Evolutionary conservation across 2,888 invertebrate genomes (phyloP), one percentile per base, ranked within the genome.

Genomic region (Tuberolachnus salignus): DNA sequence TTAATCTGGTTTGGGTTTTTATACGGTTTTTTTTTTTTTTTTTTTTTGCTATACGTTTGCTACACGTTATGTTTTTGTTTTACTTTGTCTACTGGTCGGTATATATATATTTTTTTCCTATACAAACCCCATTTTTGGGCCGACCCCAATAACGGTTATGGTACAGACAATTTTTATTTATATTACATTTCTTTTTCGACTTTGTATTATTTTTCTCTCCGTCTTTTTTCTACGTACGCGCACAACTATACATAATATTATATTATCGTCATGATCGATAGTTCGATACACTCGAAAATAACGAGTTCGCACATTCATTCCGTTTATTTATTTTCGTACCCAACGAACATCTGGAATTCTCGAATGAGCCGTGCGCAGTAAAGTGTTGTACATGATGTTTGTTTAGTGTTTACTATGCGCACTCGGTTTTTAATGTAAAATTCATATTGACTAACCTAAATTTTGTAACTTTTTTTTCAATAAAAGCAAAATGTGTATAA

Each of bases 231-330:
- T 34, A 19, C 19, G 26, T 19, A 49, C 13, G 14, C 11, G n/a
- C 44, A 26, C 23, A n/a, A n/a, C 34, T 34, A 34, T n/a, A n/a
- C n/a, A n/a, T n/a, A 34, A 34, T 34, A 34, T 34, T 34, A 4
- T 34, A 34, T 19, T 51, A 69, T 67, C 69, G n/a, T 16, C 9
- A 13, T 9, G 13, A 26, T 13, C 34, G 16, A n/a, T n/a, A n/a
- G n/a, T n/a, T 9, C 34, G 19, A 53, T 55, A 53, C 70, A 70
- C 55, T 70, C 53, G 21, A 70, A 70, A 70, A 70, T 55, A 55
- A 55, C 42, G 55, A 70, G 42, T 55, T 70, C 16, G 21, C 49
- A 14, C 59, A 13, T 70, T 42, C 16, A 44, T 69, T 70, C 55
- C 21, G 42, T 70, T 16, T 44, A 55, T 70, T 55, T 70, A 70